phyloP scores from a whole-genome alignment of 2,888 invertebrate genomes.

The Gerris lacustris region DNA sequence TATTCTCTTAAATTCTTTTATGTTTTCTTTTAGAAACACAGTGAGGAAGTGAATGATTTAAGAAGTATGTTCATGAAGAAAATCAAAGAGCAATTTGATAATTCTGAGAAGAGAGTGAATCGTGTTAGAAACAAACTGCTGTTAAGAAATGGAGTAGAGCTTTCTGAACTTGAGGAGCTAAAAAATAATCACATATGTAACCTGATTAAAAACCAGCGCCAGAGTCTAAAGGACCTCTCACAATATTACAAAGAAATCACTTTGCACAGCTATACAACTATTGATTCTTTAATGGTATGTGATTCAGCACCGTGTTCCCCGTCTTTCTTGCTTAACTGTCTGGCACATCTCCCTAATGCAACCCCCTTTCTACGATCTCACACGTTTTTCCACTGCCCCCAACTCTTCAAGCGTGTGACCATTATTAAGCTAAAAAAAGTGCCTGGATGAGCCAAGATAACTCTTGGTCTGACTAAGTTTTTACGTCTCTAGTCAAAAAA shows the following conservation, averaged over 20 bases:
- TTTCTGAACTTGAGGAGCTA: constrained; percentile 78
- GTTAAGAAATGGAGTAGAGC: constrained; percentile 65
- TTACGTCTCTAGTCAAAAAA: too few species aligned
- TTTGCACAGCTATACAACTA: constrained; percentile 79
- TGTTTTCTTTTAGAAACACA: constrained; percentile 32
- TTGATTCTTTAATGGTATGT: constrained; percentile 68
- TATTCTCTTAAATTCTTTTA: too few species aligned
- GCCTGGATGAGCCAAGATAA: too few species aligned
- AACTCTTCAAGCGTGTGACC: too few species aligned
- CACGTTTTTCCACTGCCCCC: too few species aligned
- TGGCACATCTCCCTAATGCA: too few species aligned
- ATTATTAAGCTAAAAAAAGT: too few species aligned
- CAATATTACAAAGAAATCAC: constrained; percentile 93
- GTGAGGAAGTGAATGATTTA: constrained; percentile 45
- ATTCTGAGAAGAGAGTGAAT: constrained; percentile 61
- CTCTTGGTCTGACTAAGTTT: too few species aligned
- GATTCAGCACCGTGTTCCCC: too few species aligned
- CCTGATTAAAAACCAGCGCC: constrained; percentile 68
- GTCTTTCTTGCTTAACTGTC: too few species aligned
- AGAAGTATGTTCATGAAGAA: constrained; percentile 53
- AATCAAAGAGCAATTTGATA: constrained; percentile 53
- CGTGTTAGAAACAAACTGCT: constrained; percentile 58
- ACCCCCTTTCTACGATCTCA: too few species aligned
- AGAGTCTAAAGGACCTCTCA: constrained; percentile 77
- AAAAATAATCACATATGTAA: constrained; percentile 78